phyloP scores from a whole-genome alignment of 2,888 invertebrate genomes.

The Scaptomyza parva region DNA sequence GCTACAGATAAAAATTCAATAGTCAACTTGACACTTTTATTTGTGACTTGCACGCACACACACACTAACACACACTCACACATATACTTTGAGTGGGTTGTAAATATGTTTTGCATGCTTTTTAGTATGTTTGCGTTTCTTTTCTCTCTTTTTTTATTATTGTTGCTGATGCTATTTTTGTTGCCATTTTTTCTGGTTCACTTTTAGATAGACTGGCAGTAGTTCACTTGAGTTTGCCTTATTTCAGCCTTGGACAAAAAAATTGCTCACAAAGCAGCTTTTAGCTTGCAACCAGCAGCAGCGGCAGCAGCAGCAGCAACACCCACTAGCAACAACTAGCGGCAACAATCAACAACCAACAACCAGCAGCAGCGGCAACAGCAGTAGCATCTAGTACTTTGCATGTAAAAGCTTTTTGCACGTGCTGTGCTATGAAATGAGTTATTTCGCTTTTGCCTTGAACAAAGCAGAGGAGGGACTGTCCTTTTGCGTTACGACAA shows the following conservation, averaged over 20 bases:
- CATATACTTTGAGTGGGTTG: slow-evolving; percentile 32
- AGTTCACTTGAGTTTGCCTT: slow-evolving; percentile 51
- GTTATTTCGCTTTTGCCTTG: slow-evolving; percentile 56
- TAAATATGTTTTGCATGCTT: slow-evolving; percentile 60
- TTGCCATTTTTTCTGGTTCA: slow-evolving; percentile 12
- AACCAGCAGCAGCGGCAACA: slow-evolving; percentile 6
- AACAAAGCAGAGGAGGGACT: slow-evolving; percentile 30
- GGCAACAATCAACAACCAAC: slow-evolving; percentile 14
- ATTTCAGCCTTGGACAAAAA: slow-evolving; percentile 55
- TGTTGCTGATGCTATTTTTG: slow-evolving; percentile 17
- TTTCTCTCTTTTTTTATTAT: slow-evolving; percentile 1
- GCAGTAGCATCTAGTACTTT: slow-evolving; percentile 13
- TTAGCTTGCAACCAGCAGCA: slow-evolving; percentile 24
- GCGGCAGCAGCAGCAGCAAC: slow-evolving; percentile 2
- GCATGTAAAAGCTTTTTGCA: slow-evolving; percentile 52
- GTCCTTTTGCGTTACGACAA: slow-evolving; percentile 15
- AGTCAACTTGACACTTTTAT: slow-evolving; percentile 80
- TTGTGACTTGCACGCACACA: slow-evolving; percentile 59
- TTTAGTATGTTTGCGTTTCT: slow-evolving; percentile 47
- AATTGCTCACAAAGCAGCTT: slow-evolving; percentile 65
- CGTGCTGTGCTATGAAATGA: slow-evolving; percentile 74
- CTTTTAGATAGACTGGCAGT: slow-evolving; percentile 40
- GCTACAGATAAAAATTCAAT: slow-evolving; percentile 77
- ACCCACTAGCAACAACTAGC: background rate
- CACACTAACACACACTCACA: slow-evolving; percentile 1